Evolutionary conservation across 2,888 invertebrate species (phyloP).

Genomic region (Euplagia quadripunctaria): DNA sequence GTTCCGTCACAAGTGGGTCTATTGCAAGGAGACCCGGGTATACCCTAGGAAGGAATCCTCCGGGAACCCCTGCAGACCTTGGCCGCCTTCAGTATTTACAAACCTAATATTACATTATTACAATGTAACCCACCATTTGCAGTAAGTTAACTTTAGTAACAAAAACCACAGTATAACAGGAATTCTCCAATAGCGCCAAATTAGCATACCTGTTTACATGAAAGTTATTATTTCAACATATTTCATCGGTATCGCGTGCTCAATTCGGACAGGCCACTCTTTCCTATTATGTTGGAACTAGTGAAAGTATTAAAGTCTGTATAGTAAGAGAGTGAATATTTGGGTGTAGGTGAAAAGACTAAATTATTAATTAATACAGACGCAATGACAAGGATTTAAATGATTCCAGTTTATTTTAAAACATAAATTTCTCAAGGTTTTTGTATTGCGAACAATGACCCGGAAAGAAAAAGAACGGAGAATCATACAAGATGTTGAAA

Average conservation of each 20-base stretch:
- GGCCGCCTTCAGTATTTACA: too few relatives aligned
- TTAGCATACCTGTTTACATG: slow-evolving; percentile 11
- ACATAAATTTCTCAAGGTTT: too few relatives aligned
- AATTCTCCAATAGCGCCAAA: slow-evolving; percentile 3
- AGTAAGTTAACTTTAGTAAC: neutral
- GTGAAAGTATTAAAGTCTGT: neutral
- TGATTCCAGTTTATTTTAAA: too few relatives aligned
- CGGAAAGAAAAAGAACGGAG: too few relatives aligned
- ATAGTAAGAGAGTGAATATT: neutral
- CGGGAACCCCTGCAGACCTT: too few relatives aligned
- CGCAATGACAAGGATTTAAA: too few relatives aligned
- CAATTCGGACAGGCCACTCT: slow-evolving; percentile 3
- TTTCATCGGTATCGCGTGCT: slow-evolving; percentile 7
- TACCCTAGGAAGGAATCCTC: too few relatives aligned
- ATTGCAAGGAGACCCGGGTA: too few relatives aligned
- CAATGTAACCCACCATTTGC: neutral
- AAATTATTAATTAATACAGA: too few relatives aligned
- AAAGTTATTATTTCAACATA: slow-evolving; percentile 4
- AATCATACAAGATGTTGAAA: neutral
- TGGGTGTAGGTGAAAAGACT: too few relatives aligned
- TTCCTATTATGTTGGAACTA: slow-evolving; percentile 1
- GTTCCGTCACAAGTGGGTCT: too few relatives aligned
- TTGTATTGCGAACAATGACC: too few relatives aligned
- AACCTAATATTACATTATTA: neutral
- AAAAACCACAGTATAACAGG: neutral